These are phyloP conservation scores for Carcinoscorpius rotundicauda DNA, from an alignment of 1,140 invertebrate species.

Conservation along the genomic window DNA sequence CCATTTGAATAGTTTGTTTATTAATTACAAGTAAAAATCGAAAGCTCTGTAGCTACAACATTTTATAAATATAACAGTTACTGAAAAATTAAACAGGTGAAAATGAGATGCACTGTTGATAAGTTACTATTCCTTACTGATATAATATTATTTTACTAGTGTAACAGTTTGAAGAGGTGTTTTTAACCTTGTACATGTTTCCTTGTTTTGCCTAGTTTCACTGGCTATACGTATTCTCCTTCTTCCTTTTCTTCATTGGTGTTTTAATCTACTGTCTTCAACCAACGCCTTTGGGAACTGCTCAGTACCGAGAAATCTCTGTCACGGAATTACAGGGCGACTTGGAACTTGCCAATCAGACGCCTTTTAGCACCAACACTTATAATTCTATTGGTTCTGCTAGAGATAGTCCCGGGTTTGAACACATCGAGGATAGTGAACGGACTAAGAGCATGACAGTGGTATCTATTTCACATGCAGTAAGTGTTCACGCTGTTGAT, in stretches of 20 bases:
- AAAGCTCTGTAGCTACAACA: too few relatives aligned
- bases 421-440: not conserved
- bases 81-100: too few relatives aligned
- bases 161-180: too few relatives aligned
- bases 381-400: constrained; percentile 1
- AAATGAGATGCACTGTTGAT: too few relatives aligned
- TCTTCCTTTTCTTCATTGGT: constrained; percentile 56
- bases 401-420: not conserved
- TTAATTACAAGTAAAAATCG: too few relatives aligned
- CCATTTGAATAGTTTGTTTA: too few relatives aligned
- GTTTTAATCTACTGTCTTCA: constrained; percentile 59
- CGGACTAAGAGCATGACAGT: not conserved
- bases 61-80: too few relatives aligned
- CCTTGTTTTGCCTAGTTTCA: constrained; percentile 47
- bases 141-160: too few relatives aligned
- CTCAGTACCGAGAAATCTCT: constrained; percentile 8
- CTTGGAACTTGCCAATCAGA: constrained; percentile 12
- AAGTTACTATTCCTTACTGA: too few relatives aligned
- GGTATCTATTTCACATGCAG: not conserved
- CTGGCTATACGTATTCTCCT: constrained; percentile 63
- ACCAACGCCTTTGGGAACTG: constrained; percentile 40
- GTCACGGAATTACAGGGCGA: constrained; percentile 1
- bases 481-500: constrained; percentile 1
- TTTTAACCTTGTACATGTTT: too few relatives aligned
- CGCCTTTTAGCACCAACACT: constrained; percentile 3